phyloP scores from a whole-genome alignment of 2,888 invertebrate species.

The Macrostomum cliftonense region DNA sequence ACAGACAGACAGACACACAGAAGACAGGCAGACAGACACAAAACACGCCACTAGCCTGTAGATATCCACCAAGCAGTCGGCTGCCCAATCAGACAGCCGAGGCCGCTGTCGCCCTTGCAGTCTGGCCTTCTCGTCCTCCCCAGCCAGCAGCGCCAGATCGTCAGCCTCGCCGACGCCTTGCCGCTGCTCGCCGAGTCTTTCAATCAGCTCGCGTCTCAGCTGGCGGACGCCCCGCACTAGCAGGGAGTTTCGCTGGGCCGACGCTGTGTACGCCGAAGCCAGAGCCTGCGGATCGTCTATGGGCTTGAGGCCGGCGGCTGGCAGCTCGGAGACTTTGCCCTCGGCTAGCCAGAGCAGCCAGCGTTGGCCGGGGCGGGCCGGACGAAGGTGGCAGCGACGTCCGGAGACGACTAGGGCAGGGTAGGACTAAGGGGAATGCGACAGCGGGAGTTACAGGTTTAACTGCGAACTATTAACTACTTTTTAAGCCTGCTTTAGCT shows the following conservation, averaged over 20 bases:
- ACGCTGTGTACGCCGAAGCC: neutral
- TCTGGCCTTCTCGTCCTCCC: no score
- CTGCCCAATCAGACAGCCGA: no score
- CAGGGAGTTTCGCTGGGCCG: neutral
- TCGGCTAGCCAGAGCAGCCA: slow-evolving; percentile 2
- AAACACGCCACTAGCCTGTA: no score
- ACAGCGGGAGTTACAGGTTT: no score
- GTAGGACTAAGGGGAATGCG: neutral
- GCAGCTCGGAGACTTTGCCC: slow-evolving; percentile 1
- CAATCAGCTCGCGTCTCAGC: neutral
- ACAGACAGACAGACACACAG: no score
- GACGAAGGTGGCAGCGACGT: neutral
- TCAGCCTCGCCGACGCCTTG: no score
- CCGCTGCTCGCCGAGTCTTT: neutral
- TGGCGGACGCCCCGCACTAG: neutral
- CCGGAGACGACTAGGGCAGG: neutral
- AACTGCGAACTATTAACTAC: no score
- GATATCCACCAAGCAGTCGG: no score
- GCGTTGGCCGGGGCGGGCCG: neutral
- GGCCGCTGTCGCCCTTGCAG: no score
- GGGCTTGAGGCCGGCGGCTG: neutral
- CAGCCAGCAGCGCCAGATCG: no score
- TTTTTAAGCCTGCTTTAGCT: no score
- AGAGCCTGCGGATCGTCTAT: neutral
- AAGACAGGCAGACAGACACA: no score